These are phyloP conservation scores for Microctenopoma lineatum DNA, from an alignment of 2,797 vertebrate species.

Conservation along the genomic window DNA sequence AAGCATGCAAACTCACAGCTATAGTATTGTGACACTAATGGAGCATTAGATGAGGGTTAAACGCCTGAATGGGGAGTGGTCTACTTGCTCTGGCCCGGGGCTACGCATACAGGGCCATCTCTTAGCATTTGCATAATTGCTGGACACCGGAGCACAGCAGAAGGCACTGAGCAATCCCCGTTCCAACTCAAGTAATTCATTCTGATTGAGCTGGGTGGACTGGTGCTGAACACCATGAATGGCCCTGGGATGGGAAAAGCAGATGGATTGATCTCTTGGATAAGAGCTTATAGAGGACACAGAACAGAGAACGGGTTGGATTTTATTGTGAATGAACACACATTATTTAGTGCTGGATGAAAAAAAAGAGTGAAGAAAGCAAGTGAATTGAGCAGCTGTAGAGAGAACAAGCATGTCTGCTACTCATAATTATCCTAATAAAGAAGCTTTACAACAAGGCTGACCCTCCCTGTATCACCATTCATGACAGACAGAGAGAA, in stretches of 20 bases:
- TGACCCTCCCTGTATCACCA: slow-evolving; percentile 40
- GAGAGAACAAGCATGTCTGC: slow-evolving; percentile 44
- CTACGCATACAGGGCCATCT: slow-evolving; percentile 61
- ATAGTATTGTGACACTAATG: slow-evolving; percentile 77
- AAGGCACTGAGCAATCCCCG: slow-evolving; percentile 61
- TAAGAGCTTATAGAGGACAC: slow-evolving; percentile 39
- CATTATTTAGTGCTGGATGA: neutral
- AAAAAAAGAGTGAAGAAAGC: neutral
- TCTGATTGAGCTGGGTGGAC: slow-evolving; percentile 69
- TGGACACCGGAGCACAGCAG: slow-evolving; percentile 72
- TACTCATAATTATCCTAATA: slow-evolving; percentile 51
- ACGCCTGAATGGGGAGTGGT: slow-evolving; percentile 77
- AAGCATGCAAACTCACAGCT: slow-evolving; percentile 68
- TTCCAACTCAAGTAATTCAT: slow-evolving; percentile 69
- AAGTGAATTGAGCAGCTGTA: slow-evolving; percentile 9
- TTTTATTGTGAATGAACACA: slow-evolving; percentile 22
- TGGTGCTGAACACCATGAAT: slow-evolving; percentile 62
- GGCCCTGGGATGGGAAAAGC: slow-evolving; percentile 38
- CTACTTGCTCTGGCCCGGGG: slow-evolving; percentile 67
- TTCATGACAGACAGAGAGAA: slow-evolving; percentile 41
- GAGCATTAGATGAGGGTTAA: slow-evolving; percentile 84
- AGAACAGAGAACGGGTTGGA: slow-evolving; percentile 16
- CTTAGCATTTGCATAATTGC: slow-evolving; percentile 81
- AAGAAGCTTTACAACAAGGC: slow-evolving; percentile 51
- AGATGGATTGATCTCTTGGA: slow-evolving; percentile 39